phyloP scores from a whole-genome alignment of 1,140 invertebrate genomes.

The Adelges cooleyi region DNA sequence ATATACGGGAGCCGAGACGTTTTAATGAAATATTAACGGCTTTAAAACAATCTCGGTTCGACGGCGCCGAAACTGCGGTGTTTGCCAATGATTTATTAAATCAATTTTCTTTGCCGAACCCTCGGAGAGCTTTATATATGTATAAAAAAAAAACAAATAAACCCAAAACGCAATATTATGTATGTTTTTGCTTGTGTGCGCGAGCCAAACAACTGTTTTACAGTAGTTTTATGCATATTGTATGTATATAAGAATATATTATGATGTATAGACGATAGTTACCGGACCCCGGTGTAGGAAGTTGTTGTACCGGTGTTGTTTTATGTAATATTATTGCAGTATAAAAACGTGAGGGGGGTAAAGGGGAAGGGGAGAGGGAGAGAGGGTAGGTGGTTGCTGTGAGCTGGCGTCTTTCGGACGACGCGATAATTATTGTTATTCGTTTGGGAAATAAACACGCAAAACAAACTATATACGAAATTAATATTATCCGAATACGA shows the following conservation, averaged over 20 bases:
- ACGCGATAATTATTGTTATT: conserved; percentile 1
- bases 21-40: conserved; percentile 28
- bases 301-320: too few relatives aligned
- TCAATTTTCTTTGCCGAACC: conserved; percentile 24
- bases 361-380: too few relatives aligned
- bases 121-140: not conserved
- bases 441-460: conserved; percentile 11
- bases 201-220: too few relatives aligned
- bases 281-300: too few relatives aligned
- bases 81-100: conserved; percentile 21
- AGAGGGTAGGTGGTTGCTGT: too few relatives aligned
- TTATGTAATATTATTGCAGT: too few relatives aligned
- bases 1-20: not conserved
- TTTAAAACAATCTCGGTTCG: conserved; percentile 22
- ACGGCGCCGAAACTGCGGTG: not conserved
- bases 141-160: not conserved
- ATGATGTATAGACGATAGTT: too few relatives aligned
- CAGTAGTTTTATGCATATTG: too few relatives aligned
- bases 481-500: not conserved
- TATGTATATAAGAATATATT: too few relatives aligned
- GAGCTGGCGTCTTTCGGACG: conserved; percentile 20
- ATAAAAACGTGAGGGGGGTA: too few relatives aligned
- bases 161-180: too few relatives aligned
- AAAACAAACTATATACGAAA: not conserved
- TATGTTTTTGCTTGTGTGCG: too few relatives aligned